Conservation (phyloP, 2,888 invertebrate species). For the Calliopum simillimum region DNA sequence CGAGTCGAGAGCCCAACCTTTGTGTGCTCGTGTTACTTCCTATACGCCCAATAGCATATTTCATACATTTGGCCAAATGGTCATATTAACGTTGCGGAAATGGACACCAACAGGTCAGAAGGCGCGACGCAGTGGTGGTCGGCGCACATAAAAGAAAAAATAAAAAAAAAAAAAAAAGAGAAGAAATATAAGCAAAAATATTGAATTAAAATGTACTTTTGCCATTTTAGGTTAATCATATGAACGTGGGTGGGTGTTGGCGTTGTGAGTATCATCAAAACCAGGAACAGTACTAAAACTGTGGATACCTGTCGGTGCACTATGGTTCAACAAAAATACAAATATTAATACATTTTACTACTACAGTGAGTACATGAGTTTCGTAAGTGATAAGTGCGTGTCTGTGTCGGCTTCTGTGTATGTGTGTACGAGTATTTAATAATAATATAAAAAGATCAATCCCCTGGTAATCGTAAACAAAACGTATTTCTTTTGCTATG, state of each 20-base stretch:
- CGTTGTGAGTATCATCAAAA: constrained; percentile 6
- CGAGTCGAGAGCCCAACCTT: constrained; percentile 97
- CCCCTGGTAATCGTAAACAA: not conserved
- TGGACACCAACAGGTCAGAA: too few species aligned
- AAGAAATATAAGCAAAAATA: constrained; percentile 5
- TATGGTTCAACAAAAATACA: constrained; percentile 11
- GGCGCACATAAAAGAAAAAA: not conserved
- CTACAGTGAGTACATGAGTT: not conserved
- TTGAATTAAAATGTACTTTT: constrained; percentile 12
- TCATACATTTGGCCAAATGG: not conserved
- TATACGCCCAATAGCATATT: constrained; percentile 61
- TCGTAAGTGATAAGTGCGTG: not conserved
- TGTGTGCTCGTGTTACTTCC: constrained; percentile 96
- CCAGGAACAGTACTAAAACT: too few species aligned
- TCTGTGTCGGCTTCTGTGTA: not conserved
- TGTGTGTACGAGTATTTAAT: too few species aligned
- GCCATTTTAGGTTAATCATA: constrained; percentile 34
- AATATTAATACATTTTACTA: constrained; percentile 2
- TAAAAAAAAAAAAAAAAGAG: not conserved
- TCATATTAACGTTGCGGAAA: too few species aligned
- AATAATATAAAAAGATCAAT: not conserved
- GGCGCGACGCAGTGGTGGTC: not conserved
- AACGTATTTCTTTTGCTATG: constrained; percentile 6
- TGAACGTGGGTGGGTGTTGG: not conserved
- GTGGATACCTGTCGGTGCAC: not conserved